Evolutionary conservation across 1,140 invertebrate species (phyloP).

Genomic region (Neodiprion fabricii): DNA sequence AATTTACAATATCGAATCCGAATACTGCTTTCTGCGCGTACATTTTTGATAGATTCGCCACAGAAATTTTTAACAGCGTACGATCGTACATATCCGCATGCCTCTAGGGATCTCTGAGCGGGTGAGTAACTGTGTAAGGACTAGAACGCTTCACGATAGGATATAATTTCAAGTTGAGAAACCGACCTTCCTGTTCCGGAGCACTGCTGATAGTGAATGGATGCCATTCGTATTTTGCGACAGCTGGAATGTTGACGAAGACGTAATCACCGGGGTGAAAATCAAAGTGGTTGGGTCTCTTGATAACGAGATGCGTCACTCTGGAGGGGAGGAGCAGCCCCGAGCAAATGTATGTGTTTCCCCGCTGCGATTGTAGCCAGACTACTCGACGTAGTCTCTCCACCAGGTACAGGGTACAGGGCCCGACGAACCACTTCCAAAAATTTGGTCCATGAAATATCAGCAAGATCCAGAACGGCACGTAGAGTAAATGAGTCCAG

Average conservation of each 20-base stretch:
- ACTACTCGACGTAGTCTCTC: slow-evolving; percentile 76
- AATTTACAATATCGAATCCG: no score
- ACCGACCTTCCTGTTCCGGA: slow-evolving; percentile 87
- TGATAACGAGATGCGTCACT: slow-evolving; percentile 88
- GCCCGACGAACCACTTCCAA: slow-evolving; percentile 94
- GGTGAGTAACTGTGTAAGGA: not conserved
- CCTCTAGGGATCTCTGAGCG: no score
- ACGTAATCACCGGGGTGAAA: slow-evolving; percentile 95
- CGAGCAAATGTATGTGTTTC: slow-evolving; percentile 85
- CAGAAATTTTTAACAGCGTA: not conserved
- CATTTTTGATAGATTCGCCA: no score
- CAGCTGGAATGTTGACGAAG: slow-evolving; percentile 91
- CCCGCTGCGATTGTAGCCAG: slow-evolving; percentile 72
- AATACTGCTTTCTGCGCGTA: no score
- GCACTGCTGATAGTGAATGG: slow-evolving; percentile 96
- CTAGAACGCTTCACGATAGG: not conserved
- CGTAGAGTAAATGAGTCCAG: slow-evolving; percentile 91
- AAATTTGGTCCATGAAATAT: slow-evolving; percentile 92
- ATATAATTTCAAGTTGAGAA: not conserved
- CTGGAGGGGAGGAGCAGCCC: slow-evolving; percentile 84
- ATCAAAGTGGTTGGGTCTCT: slow-evolving; percentile 83
- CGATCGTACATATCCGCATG: not conserved
- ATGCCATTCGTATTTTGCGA: slow-evolving; percentile 96
- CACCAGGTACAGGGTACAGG: slow-evolving; percentile 79
- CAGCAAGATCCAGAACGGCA: slow-evolving; percentile 86